Evolutionary conservation across 1,140 invertebrate genomes (phyloP), one percentile per base, ranked within the genome.

Genomic region (Drosophila pallidifrons): DNA sequence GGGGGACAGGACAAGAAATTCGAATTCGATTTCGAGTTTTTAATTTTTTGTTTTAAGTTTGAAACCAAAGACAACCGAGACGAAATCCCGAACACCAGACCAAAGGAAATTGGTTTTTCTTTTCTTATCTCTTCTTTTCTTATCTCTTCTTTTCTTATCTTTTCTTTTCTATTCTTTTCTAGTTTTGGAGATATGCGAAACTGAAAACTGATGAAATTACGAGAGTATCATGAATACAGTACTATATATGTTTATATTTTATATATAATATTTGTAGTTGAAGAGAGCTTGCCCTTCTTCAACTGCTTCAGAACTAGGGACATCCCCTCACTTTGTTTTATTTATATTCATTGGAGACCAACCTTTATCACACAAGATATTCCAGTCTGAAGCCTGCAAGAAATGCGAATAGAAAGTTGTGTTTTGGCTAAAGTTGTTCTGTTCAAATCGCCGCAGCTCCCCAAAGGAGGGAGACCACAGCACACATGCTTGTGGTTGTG

Each of bases 361-460:
- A 92, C 87, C 85, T 90, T 89, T 90, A 90, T 91, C 90, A 91
- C 80, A 89, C 86, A 82, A 91, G 89, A 79, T 92, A 91, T 86
- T 91, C 91, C 91, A 92, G 90, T 74, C 87, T 91, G 85, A 86
- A 88, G 87, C 83, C 91, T 92, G 85, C 73, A 92, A 91, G 77
- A 91, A 74, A 91, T 91, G 74, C 80, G 74, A 88, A 83, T 83
- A 88, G 60, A 87, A 87, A 80, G 67, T 77, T 82, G 81, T 83
- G 57, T 79, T 25, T 32, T 81, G 73, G 65, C 80, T 88, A 83
- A 79, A 88, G 59, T 57, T 11, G 51, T 77, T 77, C 75, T 49
- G 71, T 85, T 75, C 65, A 63, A 49, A 52, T 70, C 61, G 67
- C 81, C 75, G 81, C 43, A 61, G 64, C 75, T 73, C 71, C 64